Evolutionary conservation across 1,140 invertebrate genomes (phyloP), one percentile per base, ranked within the genome.

Genomic region (Coenobita brevimanus): DNA sequence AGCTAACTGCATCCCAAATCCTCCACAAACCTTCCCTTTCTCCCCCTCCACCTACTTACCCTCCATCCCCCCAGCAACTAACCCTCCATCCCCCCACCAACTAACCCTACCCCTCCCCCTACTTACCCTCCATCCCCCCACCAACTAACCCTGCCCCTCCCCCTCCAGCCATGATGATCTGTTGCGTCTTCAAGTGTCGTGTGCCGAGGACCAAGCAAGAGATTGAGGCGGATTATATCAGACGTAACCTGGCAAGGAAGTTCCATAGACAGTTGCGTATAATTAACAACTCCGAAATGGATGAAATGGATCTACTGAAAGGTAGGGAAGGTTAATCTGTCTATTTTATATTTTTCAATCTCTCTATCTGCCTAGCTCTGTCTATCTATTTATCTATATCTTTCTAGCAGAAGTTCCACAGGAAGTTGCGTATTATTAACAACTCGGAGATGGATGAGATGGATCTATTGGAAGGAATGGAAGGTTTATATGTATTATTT

Each of bases 121-220:
- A 8, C 38, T 2, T 27, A 33, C 24, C 6, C 33, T 30, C 62
- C 33, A n/a, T 21, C 3, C 69, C 69, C 38, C 69, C 69, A 17
- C 30, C 69, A 17, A 21, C 30, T 36, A 21, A 17, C 38, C 69
- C 69, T 36, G n/a, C 33, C 38, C 69, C 69, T 30, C 71, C 21
- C 64, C 67, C 93, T 69, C 92, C 92, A 91, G 92, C 96, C 71
- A 95, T 98, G 82, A 94, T 96, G 89, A 92, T 97, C 71, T 98
- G 97, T 91, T 98, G 97, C 91, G 97, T 97, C 91, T 94, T 97
- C 73, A 95, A 96, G 82, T 97, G 97, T 91, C 94, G 97, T 41
- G 96, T 98, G 90, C 97, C 97, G 1, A 94, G 97, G 36, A 98
- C 97, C 0, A 98, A 98, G 92, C 97, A 98, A 92, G 97, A 98